phyloP scores from a whole-genome alignment of 2,888 invertebrate genomes.

The Dyspetes luteomarginatus region DNA sequence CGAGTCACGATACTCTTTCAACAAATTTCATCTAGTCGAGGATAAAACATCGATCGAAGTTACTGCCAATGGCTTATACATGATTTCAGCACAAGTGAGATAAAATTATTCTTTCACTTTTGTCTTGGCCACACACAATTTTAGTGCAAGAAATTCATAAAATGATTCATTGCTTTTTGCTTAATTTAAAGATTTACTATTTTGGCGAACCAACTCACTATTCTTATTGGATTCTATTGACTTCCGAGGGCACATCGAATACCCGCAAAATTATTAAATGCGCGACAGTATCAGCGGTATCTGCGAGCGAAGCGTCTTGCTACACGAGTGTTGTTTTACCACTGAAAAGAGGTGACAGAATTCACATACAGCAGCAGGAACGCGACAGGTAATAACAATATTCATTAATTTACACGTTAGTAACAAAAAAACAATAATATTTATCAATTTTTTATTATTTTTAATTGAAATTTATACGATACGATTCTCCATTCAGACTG shows the following conservation, averaged over 20 bases:
- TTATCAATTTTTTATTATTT: background rate
- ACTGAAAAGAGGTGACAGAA: slow-evolving; percentile 75
- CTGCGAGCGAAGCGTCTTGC: slow-evolving; percentile 78
- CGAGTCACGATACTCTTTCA: slow-evolving; percentile 76
- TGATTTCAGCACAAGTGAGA: slow-evolving; percentile 80
- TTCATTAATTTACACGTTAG: background rate
- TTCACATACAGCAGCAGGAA: slow-evolving; percentile 78
- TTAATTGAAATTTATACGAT: background rate
- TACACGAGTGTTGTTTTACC: slow-evolving; percentile 77
- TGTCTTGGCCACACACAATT: background rate
- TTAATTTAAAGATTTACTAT: slow-evolving; percentile 76
- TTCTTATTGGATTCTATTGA: slow-evolving; percentile 79
- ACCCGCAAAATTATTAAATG: slow-evolving; percentile 76
- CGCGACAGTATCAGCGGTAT: slow-evolving; percentile 75
- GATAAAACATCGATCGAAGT: slow-evolving; percentile 80
- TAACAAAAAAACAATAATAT: background rate
- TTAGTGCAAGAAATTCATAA: no score
- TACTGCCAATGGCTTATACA: slow-evolving; percentile 78
- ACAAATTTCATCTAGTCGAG: slow-evolving; percentile 80
- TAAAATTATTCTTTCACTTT: background rate
- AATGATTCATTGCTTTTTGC: no score
- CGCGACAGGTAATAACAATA: slow-evolving; percentile 72
- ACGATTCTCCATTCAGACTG: slow-evolving; percentile 69
- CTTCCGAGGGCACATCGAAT: slow-evolving; percentile 75
- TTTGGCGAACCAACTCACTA: slow-evolving; percentile 76